Conservation (phyloP, 23 tunicate species). For the Clavelina lepadiformis region DNA sequence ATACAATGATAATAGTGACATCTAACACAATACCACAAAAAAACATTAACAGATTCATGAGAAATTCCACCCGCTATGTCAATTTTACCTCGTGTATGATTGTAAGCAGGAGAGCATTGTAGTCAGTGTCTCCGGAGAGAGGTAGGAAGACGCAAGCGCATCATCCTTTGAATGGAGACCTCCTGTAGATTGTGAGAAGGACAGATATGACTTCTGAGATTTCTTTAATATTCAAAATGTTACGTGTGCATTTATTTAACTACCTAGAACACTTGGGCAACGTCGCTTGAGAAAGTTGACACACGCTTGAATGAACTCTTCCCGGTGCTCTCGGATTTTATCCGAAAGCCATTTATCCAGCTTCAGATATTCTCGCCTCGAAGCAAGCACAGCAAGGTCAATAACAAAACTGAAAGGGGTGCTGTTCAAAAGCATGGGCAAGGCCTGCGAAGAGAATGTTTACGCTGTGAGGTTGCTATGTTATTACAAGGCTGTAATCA, state of each 20-base stretch:
- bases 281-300: slow-evolving; percentile 57
- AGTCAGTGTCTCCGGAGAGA: slow-evolving; percentile 67
- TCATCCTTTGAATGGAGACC: slow-evolving; percentile 36
- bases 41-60: no score
- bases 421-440: slow-evolving; percentile 49
- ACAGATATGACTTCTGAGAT: background rate
- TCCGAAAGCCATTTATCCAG: slow-evolving; percentile 94
- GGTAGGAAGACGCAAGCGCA: slow-evolving; percentile 4
- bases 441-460: slow-evolving; percentile 42
- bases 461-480: background rate
- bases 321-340: slow-evolving; percentile 71
- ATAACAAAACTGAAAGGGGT: slow-evolving; percentile 77
- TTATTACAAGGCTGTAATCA: no score
- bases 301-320: slow-evolving; percentile 73
- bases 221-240: no score
- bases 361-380: slow-evolving; percentile 82
- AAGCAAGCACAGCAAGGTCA: slow-evolving; percentile 82
- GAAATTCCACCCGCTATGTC: no score
- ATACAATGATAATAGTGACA: no score
- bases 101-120: slow-evolving; percentile 64
- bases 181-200: background rate
- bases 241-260: no score
- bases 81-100: slow-evolving; percentile 27
- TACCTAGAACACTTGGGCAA: slow-evolving; percentile 49
- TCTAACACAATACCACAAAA: no score